Percentiles rank a stretch among this genome's conserved stretches.
Evolutionary conservation across 2,888 invertebrate genomes (phyloP).

Genomic region (Amblyjoppa proteus): DNA sequence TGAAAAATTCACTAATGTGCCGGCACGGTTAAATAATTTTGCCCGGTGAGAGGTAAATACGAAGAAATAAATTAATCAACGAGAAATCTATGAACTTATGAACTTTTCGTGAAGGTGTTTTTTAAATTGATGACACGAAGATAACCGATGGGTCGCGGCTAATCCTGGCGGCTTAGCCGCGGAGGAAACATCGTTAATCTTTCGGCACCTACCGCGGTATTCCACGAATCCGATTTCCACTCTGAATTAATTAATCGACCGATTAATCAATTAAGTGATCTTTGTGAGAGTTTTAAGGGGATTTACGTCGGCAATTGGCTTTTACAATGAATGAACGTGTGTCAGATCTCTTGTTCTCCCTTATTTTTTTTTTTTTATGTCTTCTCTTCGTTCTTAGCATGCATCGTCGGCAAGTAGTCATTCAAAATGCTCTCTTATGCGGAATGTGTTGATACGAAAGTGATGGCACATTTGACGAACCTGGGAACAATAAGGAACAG

Average conservation of each 20-base stretch:
- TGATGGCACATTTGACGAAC: constrained; percentile 98
- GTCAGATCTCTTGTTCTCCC: constrained; percentile 74
- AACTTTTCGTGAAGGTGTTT: background rate
- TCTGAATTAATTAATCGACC: background rate
- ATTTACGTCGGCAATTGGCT: constrained; percentile 68
- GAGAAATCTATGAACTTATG: constrained; percentile 14
- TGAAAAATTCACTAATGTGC: background rate
- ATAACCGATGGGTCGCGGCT: background rate
- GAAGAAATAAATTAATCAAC: constrained; percentile 38
- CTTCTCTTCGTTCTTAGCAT: constrained; percentile 83
- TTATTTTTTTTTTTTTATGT: constrained; percentile 66
- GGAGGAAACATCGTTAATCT: background rate
- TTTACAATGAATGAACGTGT: constrained; percentile 69
- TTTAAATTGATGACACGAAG: background rate
- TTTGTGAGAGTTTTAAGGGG: constrained; percentile 14
- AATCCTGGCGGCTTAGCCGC: background rate
- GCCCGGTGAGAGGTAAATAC: background rate
- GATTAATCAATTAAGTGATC: constrained; percentile 3
- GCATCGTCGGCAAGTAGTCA: constrained; percentile 87
- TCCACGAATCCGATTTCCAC: background rate
- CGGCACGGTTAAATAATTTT: background rate
- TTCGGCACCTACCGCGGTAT: background rate
- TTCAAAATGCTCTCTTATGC: constrained; percentile 86
- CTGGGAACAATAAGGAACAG: constrained; percentile 85
- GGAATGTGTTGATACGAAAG: constrained; percentile 95